These are phyloP conservation scores for Encarsia formosa DNA, from an alignment of 2,888 invertebrate species.

Conservation along the genomic window DNA sequence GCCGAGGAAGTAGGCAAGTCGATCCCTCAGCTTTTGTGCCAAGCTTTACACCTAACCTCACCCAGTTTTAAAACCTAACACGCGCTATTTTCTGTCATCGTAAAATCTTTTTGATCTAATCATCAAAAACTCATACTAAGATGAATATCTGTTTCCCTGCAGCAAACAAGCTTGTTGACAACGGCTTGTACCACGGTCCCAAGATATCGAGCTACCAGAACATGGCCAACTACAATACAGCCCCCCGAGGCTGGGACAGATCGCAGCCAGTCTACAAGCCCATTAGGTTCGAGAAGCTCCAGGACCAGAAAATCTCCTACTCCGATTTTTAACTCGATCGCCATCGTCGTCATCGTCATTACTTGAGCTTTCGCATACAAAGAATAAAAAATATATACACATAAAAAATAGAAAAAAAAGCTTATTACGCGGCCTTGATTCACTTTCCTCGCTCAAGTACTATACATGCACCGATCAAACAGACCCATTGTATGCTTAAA, in stretches of 20 bases:
- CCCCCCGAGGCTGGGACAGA: constrained; percentile 78
- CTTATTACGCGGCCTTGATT: not conserved
- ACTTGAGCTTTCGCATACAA: too few species aligned
- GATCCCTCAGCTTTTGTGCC: not conserved
- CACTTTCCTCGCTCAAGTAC: too few species aligned
- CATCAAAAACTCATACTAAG: too few species aligned
- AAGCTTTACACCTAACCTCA: too few species aligned
- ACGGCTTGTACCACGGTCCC: constrained; percentile 41
- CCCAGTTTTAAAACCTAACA: too few species aligned
- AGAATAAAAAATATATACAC: not conserved
- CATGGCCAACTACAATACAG: constrained; percentile 73
- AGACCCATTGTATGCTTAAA: not conserved
- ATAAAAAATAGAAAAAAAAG: not conserved
- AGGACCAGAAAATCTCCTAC: constrained; percentile 42
- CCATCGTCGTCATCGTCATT: not conserved
- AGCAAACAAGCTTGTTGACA: constrained; percentile 41
- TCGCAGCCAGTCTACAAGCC: constrained; percentile 68
- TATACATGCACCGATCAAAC: too few species aligned
- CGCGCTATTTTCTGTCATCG: too few species aligned
- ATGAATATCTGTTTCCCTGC: too few species aligned
- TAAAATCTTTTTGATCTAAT: too few species aligned
- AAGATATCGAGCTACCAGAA: constrained; percentile 47
- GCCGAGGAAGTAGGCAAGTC: constrained; percentile 45
- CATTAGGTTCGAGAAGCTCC: constrained; percentile 63
- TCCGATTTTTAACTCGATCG: constrained; percentile 42